phyloP scores from a whole-genome alignment of 2,113 vertebrate genomes.

The Poeciliopsis occidentalis region DNA sequence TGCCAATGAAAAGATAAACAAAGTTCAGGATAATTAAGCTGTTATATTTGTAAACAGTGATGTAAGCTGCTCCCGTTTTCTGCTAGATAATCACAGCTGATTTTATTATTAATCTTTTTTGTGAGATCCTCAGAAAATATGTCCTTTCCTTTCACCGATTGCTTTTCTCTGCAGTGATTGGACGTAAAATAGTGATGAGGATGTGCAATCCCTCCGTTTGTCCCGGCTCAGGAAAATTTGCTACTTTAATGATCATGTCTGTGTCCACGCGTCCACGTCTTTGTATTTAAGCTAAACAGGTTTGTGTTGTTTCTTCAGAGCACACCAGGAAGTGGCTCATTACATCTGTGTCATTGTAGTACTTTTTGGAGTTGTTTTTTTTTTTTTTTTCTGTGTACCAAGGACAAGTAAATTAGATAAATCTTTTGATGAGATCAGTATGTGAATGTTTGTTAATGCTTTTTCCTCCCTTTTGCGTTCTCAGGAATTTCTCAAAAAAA shows the following conservation, averaged over 20 bases:
- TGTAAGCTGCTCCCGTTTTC: conserved; percentile 65
- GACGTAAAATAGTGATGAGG: conserved; percentile 6
- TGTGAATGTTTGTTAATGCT: conserved; percentile 16
- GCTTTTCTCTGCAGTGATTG: not conserved
- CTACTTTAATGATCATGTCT: conserved; percentile 7
- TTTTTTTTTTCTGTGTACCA: conserved; percentile 15
- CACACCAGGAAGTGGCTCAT: not conserved
- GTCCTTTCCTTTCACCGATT: conserved; percentile 6
- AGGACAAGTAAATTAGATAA: conserved; percentile 31
- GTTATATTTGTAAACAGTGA: conserved; percentile 49
- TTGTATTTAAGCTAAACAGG: not conserved
- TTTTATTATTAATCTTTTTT: conserved; percentile 3
- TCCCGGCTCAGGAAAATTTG: conserved; percentile 56
- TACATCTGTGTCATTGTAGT: not conserved
- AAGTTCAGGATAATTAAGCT: conserved; percentile 57
- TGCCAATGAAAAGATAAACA: conserved; percentile 55
- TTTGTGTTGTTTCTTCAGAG: not conserved
- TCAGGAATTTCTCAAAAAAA: conserved; percentile 58
- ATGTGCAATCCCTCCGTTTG: conserved; percentile 30
- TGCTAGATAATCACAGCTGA: conserved; percentile 13
- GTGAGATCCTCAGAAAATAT: not conserved
- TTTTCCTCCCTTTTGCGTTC: conserved; percentile 47
- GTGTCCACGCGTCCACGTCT: not conserved
- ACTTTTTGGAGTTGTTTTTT: not conserved
- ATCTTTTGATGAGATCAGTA: conserved; percentile 16